Evolutionary conservation across 2,888 invertebrate species (phyloP), one percentile per base, ranked within the genome.

Genomic region (Drosophila lutescens): DNA sequence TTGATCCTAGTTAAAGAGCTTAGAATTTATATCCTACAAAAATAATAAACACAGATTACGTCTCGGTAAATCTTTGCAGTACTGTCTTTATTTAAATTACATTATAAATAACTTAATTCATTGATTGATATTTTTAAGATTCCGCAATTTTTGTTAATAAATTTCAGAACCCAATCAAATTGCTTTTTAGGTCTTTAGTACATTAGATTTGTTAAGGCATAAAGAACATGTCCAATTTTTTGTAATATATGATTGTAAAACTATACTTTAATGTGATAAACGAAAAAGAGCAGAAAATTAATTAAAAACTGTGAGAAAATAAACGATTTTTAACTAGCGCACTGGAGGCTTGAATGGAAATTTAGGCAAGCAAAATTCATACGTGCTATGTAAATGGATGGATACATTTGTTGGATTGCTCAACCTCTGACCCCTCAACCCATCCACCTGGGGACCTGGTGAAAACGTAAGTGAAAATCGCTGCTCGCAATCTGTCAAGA

Each of bases 251-350:
- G 47, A 75, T 59, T 58, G 49, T 74, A 74, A 71, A 67, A 78
- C 69, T 84, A 76, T 81, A 80, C 80, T 88, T 86, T 82, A 81
- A 89, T 86, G 86, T 86, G 86, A 86, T 86, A 86, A 58, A 78
- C 20, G 63, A 85, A 67, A 68, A 60, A 61, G 66, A 70, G 69
- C 63, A 61, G 61, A 62, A 74, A 65, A 49, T 55, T 32, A 41
- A 65, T 61, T 57, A 46, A 60, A 65, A 74, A 49, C 49, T 46
- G 44, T 54, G 58, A 50, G 49, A 44, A 61, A 63, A 85, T 87
- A 85, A 89, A 89, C 15, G 72, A 74, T 76, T 85, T 85, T 82
- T 77, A 71, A 79, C 72, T 72, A 76, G 80, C 51, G 63, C 38
- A 38, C 47, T 13, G 12, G 10, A 17, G 26, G 26, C 26, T 26